These are phyloP conservation scores for Prunella himalayana DNA, from an alignment of 2,113 vertebrate species.

Conservation along the genomic window DNA sequence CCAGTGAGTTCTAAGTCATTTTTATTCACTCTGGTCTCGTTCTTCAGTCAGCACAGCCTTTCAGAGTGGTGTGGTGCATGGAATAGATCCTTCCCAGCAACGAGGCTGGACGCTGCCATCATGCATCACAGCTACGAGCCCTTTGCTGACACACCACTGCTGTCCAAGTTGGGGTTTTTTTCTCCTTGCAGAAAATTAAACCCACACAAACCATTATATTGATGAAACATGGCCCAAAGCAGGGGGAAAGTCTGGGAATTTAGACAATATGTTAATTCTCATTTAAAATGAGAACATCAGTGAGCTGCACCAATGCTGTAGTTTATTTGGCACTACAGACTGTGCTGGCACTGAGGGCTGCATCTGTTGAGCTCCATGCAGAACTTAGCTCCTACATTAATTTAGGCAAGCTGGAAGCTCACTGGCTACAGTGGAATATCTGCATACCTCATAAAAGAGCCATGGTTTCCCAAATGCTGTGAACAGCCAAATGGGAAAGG, in stretches of 20 bases:
- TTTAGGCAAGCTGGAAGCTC: background rate
- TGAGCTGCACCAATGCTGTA: background rate
- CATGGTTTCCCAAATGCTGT: background rate
- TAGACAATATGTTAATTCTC: background rate
- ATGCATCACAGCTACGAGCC: rapidly evolving
- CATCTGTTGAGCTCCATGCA: background rate
- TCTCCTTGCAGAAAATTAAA: background rate
- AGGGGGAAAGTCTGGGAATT: background rate
- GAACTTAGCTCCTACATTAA: background rate
- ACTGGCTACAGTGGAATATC: background rate
- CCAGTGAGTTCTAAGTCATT: background rate
- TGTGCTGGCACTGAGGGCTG: background rate
- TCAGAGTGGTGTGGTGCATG: rapidly evolving
- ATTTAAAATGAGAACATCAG: background rate
- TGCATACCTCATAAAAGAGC: background rate
- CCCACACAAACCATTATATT: background rate
- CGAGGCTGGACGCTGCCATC: background rate
- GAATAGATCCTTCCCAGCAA: background rate
- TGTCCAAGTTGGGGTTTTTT: background rate
- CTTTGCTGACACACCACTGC: background rate
- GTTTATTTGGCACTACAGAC: background rate
- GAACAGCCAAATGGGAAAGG: background rate
- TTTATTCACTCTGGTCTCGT: background rate
- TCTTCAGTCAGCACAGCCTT: background rate
- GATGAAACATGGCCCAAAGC: background rate